Percentiles rank a stretch among this genome's conserved stretches.
Conservation (phyloP, 92 coral and sea anemone species). For the Epizoanthus stellaris region DNA sequence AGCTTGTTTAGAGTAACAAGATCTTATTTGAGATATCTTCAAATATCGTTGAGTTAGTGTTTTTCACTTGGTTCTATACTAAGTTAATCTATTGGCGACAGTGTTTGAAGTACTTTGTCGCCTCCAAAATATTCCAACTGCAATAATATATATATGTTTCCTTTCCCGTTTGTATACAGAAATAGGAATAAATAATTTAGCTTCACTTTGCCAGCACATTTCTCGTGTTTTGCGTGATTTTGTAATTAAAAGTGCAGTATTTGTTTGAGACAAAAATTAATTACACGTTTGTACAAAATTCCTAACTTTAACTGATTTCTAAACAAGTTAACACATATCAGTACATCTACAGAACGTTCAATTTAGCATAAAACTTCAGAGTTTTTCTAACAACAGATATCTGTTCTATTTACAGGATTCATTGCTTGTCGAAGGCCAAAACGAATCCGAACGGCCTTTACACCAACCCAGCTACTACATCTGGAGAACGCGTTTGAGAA, state of each 20-base stretch:
- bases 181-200: neutral
- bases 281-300: too few species aligned
- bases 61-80: neutral
- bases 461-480: constrained; percentile 92
- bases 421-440: constrained; percentile 92
- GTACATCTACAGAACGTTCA: too few species aligned
- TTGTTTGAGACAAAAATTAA: too few species aligned
- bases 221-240: too few species aligned
- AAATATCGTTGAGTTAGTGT: neutral
- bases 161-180: neutral
- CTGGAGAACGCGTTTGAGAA: constrained; percentile 95
- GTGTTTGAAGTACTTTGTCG: neutral
- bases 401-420: constrained; percentile 63
- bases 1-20: constrained; percentile 7
- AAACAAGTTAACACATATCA: too few species aligned
- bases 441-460: constrained; percentile 89
- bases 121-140: constrained; percentile 5
- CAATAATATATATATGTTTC: neutral
- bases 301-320: too few species aligned
- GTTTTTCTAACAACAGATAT: constrained; percentile 1
- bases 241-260: too few species aligned
- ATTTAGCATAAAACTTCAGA: neutral
- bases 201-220: neutral
- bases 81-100: neutral
- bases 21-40: constrained; percentile 36